These are phyloP conservation scores for Polydrusus tereticollis DNA, from an alignment of 2,888 invertebrate species.

Conservation along the genomic window DNA sequence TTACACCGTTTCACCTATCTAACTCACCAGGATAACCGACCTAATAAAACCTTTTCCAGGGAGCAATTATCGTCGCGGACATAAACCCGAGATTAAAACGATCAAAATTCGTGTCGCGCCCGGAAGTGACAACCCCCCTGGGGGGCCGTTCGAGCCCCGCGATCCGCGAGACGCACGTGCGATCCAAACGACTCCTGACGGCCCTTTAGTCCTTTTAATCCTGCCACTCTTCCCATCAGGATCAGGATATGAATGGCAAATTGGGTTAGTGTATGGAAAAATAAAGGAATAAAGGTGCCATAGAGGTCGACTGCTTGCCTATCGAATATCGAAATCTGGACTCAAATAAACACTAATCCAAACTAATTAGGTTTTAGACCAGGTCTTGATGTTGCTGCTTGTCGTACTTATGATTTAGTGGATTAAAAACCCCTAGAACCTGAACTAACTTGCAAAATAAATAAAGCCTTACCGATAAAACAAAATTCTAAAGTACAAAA, in stretches of 20 bases:
- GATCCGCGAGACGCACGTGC: slow-evolving; percentile 42
- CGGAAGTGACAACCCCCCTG: slow-evolving; percentile 35
- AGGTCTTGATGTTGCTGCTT: too few species aligned
- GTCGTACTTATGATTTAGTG: too few species aligned
- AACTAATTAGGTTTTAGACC: too few species aligned
- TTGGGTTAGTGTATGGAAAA: slow-evolving; percentile 4
- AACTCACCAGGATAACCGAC: slow-evolving; percentile 17
- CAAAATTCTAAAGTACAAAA: too few species aligned
- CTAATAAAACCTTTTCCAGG: slow-evolving; percentile 32
- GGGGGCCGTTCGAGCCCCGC: slow-evolving; percentile 20
- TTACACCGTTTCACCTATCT: slow-evolving; percentile 4
- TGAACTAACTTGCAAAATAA: too few species aligned
- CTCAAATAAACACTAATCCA: too few species aligned
- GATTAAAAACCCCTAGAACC: too few species aligned
- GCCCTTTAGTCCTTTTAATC: slow-evolving; percentile 40
- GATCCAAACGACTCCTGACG: slow-evolving; percentile 41
- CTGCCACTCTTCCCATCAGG: slow-evolving; percentile 17
- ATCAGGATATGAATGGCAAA: slow-evolving; percentile 39
- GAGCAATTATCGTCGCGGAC: slow-evolving; percentile 41
- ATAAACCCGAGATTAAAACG: slow-evolving; percentile 44
- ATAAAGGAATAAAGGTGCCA: slow-evolving; percentile 1
- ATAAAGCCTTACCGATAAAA: too few species aligned
- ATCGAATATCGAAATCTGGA: too few species aligned
- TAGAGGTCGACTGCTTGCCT: too few species aligned
- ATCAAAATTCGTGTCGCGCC: slow-evolving; percentile 47